phyloP scores from a whole-genome alignment of 2,113 vertebrate genomes.

The Oenanthe oenanthe region DNA sequence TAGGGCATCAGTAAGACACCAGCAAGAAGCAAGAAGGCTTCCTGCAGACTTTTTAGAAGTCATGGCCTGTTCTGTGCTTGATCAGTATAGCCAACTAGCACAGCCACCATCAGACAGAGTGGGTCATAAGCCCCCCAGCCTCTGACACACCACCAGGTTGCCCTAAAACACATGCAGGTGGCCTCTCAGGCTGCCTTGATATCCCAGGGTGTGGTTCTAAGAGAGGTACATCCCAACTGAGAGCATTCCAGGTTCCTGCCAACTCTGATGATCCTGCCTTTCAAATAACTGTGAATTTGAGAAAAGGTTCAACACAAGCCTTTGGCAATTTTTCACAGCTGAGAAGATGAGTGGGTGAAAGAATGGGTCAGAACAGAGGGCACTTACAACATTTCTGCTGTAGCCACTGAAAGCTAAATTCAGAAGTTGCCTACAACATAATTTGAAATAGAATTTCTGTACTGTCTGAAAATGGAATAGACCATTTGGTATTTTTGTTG shows the following conservation, averaged over 20 bases:
- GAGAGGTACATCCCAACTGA: background rate
- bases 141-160: background rate
- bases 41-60: background rate
- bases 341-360: conserved; percentile 6
- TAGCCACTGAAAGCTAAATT: background rate
- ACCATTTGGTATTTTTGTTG: background rate
- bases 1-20: background rate
- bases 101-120: background rate
- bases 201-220: background rate
- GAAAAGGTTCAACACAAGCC: conserved; percentile 9
- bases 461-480: background rate
- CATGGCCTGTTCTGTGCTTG: background rate
- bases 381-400: background rate
- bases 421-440: background rate
- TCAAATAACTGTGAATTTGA: conserved; percentile 24
- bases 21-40: background rate
- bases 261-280: background rate
- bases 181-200: background rate
- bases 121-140: background rate
- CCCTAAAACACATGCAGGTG: background rate
- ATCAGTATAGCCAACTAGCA: background rate
- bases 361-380: conserved; percentile 12
- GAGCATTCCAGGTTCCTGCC: background rate
- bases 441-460: background rate
- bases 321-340: background rate